Conservation (phyloP, 2,797 vertebrate species). For the Siniperca obscura region DNA sequence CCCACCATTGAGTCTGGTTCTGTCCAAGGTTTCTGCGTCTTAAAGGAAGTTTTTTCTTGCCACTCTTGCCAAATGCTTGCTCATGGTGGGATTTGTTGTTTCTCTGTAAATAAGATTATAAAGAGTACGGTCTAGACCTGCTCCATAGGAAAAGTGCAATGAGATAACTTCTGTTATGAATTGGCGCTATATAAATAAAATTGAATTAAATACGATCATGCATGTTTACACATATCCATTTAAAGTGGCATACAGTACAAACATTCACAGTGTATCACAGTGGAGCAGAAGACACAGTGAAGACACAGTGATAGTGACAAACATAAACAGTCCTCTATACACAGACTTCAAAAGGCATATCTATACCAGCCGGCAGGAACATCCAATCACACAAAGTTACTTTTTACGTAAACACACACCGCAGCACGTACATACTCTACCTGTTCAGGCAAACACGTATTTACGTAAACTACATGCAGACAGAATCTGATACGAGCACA, state of each 20-base stretch:
- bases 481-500: slow-evolving; percentile 27
- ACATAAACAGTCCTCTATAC: slow-evolving; percentile 40
- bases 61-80: too few relatives aligned
- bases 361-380: slow-evolving; percentile 5
- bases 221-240: background rate
- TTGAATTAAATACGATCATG: background rate
- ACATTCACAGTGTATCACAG: slow-evolving; percentile 14
- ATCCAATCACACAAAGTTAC: slow-evolving; percentile 25
- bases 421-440: slow-evolving; percentile 31
- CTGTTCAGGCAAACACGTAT: slow-evolving; percentile 26
- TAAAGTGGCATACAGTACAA: slow-evolving; percentile 5
- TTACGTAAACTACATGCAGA: slow-evolving; percentile 51
- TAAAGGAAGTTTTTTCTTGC: too few relatives aligned
- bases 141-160: too few relatives aligned
- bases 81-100: too few relatives aligned
- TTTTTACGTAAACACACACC: slow-evolving; percentile 33
- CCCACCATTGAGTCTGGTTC: too few relatives aligned
- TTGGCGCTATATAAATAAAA: too few relatives aligned
- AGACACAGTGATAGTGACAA: slow-evolving; percentile 14
- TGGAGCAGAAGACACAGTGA: slow-evolving; percentile 9
- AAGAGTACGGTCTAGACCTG: too few relatives aligned
- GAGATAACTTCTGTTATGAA: too few relatives aligned
- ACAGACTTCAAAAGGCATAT: slow-evolving; percentile 10
- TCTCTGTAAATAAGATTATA: too few relatives aligned
- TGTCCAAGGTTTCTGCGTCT: too few relatives aligned